Evolutionary conservation across 2,888 invertebrate species (phyloP).

Genomic region (Lymantria dispar): DNA sequence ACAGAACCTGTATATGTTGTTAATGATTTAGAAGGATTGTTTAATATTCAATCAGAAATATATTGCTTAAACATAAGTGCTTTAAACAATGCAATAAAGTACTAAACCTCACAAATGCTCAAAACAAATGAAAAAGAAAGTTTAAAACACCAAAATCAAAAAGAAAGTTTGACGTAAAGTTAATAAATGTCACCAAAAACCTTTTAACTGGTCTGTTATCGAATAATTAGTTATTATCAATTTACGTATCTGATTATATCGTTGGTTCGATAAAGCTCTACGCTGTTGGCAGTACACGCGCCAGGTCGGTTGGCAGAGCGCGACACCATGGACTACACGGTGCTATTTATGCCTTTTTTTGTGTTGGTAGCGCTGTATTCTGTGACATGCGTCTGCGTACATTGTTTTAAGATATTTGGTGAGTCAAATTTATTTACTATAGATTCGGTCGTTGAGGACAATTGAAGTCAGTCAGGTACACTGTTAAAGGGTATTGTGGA

Average conservation of each 20-base stretch:
- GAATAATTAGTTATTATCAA: conserved; percentile 18
- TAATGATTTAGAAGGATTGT: too few species aligned
- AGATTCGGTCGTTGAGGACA: too few species aligned
- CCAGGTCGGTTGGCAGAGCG: neutral
- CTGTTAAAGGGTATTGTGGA: too few species aligned
- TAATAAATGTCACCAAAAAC: neutral
- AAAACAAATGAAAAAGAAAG: too few species aligned
- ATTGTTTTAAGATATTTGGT: conserved; percentile 55
- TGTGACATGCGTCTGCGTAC: conserved; percentile 52
- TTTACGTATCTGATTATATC: conserved; percentile 9
- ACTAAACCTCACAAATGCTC: too few species aligned
- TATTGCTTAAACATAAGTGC: too few species aligned
- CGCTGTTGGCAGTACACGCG: neutral
- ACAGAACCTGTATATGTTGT: too few species aligned
- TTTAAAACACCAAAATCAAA: too few species aligned
- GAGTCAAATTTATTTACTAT: conserved; percentile 25
- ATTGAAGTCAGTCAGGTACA: too few species aligned
- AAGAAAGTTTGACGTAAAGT: too few species aligned
- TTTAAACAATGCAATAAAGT: too few species aligned
- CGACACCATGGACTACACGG: conserved; percentile 34
- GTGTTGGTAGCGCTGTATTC: conserved; percentile 43
- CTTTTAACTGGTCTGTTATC: conserved; percentile 8
- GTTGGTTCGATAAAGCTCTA: neutral
- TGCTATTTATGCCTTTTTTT: conserved; percentile 42
- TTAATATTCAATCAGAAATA: too few species aligned